Conservation (phyloP, 2,113 vertebrate genomes). For the Semicossyphus pulcher region DNA sequence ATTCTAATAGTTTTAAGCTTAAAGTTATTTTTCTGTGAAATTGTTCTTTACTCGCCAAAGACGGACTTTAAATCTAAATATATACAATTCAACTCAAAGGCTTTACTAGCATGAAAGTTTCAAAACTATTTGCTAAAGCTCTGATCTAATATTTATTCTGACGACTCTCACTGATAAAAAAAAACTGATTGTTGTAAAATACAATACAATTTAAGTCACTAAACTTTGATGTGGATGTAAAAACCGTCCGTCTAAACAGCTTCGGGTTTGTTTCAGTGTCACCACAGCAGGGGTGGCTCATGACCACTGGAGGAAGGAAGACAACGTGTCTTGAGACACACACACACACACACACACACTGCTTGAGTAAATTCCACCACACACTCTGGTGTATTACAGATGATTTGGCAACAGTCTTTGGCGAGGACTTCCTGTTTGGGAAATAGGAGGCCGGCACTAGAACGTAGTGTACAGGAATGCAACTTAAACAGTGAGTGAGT, state of each 20-base stretch:
- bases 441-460: constrained; percentile 59
- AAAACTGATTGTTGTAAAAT: too few relatives aligned
- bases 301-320: background rate
- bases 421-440: constrained; percentile 74
- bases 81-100: too few relatives aligned
- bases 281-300: background rate
- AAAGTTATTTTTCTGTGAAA: background rate
- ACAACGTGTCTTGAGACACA: constrained; percentile 35
- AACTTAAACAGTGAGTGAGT: constrained; percentile 76
- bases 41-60: background rate
- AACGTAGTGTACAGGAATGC: constrained; percentile 77
- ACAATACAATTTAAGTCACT: too few relatives aligned
- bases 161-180: too few relatives aligned
- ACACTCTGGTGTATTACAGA: constrained; percentile 42
- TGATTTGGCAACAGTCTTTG: constrained; percentile 71
- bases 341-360: background rate
- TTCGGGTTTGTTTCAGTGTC: background rate
- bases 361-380: constrained; percentile 50
- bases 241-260: background rate
- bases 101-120: too few relatives aligned
- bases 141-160: too few relatives aligned
- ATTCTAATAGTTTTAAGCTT: background rate
- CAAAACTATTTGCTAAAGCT: too few relatives aligned
- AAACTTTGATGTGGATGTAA: background rate
- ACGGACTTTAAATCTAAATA: too few relatives aligned